Evolutionary conservation across 1,140 invertebrate genomes (phyloP).

Genomic region (Hyles vespertilio): DNA sequence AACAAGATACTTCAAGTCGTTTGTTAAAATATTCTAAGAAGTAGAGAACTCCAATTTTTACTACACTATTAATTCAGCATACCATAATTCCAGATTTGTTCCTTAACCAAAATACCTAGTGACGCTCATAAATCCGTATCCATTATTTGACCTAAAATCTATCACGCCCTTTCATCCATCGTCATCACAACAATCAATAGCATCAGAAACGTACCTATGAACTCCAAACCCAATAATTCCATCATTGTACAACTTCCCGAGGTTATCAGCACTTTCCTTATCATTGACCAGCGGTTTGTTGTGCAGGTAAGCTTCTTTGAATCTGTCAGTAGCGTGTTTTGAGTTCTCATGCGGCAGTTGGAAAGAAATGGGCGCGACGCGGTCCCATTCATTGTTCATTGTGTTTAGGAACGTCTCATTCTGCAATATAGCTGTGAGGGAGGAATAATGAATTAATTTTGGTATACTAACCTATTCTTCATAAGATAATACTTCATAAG

Average conservation of each 20-base stretch:
- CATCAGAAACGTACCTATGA: constrained; percentile 22
- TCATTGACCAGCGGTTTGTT: constrained; percentile 22
- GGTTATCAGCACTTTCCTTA: constrained; percentile 9
- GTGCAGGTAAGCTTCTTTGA: constrained; percentile 24
- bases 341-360: constrained; percentile 10
- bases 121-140: too few relatives aligned
- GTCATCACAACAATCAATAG: too few relatives aligned
- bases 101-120: too few relatives aligned
- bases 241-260: constrained; percentile 36
- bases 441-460: too few relatives aligned
- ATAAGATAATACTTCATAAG: constrained; percentile 25
- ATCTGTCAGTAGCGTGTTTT: constrained; percentile 2
- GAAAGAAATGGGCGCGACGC: constrained; percentile 32
- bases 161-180: neutral
- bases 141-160: too few relatives aligned
- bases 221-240: constrained; percentile 29
- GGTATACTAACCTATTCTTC: neutral
- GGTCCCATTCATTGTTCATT: constrained; percentile 34
- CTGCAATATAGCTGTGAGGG: constrained; percentile 20
- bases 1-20: too few relatives aligned
- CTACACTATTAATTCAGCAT: too few relatives aligned
- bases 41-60: too few relatives aligned
- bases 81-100: too few relatives aligned
- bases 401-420: constrained; percentile 20
- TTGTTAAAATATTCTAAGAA: too few relatives aligned